Conservation (phyloP, 2,797 vertebrate genomes). For the Erithacus rubecula region DNA sequence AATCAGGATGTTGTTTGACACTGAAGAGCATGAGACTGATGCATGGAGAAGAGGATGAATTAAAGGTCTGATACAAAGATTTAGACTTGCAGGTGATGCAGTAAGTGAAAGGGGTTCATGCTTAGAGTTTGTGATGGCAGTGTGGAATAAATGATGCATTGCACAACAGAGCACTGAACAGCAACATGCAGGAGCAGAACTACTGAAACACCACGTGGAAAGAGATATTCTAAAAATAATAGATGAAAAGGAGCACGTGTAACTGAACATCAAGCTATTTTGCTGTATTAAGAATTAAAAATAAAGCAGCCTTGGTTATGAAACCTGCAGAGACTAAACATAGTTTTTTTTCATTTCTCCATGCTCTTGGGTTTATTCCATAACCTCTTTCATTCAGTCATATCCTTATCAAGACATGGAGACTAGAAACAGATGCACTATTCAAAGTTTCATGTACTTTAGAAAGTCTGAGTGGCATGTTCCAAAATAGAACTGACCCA, state of each 20-base stretch:
- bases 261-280: not conserved
- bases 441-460: not conserved
- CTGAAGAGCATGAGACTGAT: not conserved
- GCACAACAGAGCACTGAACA: not conserved
- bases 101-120: not conserved
- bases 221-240: not conserved
- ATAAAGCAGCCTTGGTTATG: not conserved
- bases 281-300: not conserved
- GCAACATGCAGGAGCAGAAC: not conserved
- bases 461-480: not conserved
- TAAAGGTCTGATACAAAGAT: not conserved
- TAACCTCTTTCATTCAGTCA: not conserved
- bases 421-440: not conserved
- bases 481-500: not conserved
- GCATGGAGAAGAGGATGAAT: not conserved
- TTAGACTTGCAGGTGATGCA: not conserved
- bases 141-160: not conserved
- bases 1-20: not conserved
- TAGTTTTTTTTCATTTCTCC: not conserved
- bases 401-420: not conserved
- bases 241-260: not conserved
- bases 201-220: not conserved
- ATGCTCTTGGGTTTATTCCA: not conserved
- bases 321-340: not conserved
- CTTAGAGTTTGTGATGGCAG: not conserved